Conservation (phyloP, 2,888 invertebrate species). For the Scaptomyza polygonia region DNA sequence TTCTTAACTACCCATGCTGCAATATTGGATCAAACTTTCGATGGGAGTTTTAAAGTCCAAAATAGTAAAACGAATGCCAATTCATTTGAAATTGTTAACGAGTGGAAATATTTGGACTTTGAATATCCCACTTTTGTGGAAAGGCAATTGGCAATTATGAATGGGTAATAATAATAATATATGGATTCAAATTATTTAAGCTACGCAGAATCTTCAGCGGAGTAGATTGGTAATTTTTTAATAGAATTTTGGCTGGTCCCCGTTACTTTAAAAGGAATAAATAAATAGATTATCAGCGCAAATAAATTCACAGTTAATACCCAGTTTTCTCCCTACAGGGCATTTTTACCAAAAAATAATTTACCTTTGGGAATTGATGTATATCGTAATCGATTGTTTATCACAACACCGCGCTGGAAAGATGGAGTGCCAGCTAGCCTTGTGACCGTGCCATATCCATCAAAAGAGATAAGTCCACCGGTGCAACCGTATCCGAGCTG, state of each 20-base stretch:
- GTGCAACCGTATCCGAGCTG: constrained; percentile 91
- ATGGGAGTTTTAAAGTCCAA: constrained; percentile 3
- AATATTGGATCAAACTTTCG: constrained; percentile 13
- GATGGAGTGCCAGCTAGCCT: constrained; percentile 90
- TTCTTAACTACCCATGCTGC: constrained; percentile 15
- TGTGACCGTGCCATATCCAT: constrained; percentile 87
- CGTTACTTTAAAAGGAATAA: too few species aligned
- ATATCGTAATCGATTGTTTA: constrained; percentile 88
- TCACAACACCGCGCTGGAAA: constrained; percentile 91
- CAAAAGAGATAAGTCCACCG: constrained; percentile 87
- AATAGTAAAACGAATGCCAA: background rate
- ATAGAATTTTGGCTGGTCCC: too few species aligned
- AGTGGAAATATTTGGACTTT: constrained; percentile 91
- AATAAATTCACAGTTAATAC: background rate
- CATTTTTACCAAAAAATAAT: constrained; percentile 89
- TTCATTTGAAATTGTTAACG: constrained; percentile 86
- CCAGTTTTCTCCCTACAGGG: constrained; percentile 78
- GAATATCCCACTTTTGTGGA: constrained; percentile 87
- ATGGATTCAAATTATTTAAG: too few species aligned
- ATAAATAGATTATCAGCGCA: too few species aligned
- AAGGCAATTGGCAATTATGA: constrained; percentile 86
- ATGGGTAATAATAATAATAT: constrained; percentile 49
- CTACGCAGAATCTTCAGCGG: too few species aligned
- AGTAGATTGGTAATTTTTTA: too few species aligned
- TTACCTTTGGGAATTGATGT: constrained; percentile 90